Evolutionary conservation across 2,888 invertebrate species (phyloP), one percentile per base, ranked within the genome.

Genomic region (Oeneis ivallda): DNA sequence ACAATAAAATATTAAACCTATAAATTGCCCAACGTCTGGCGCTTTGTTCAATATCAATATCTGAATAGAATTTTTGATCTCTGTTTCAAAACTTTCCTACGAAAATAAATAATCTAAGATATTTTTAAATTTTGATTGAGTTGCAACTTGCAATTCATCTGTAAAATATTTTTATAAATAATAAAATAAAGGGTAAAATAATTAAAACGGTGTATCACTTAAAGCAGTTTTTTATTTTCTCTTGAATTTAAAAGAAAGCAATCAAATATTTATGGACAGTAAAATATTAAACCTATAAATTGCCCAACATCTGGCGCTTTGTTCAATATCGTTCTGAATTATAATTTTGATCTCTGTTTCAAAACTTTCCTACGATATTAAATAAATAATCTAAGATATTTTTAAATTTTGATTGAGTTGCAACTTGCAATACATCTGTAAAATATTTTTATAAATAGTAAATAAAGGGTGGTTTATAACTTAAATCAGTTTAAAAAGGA

Each of bases 291-390:
- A 34, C 19, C 15, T 37, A 50, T 32, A 37, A 49, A 60, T 60
- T 39, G 34, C 59, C 26, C 32, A 9, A 32, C 19, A 15, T 60
- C 49, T 60, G 69, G 41, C 62, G 61, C 57, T 62, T 32, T 53
- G 53, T 64, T 64, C 62, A 66, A 66, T 68, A 68, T 66, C 60
- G 15, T 15, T 26, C 37, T 49, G 58, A 69, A 69, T 66, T 66
- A 57, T 61, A 69, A 66, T 62, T 62, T 17, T 53, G 58, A 64
- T 65, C 60, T 37, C 64, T 68, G 50, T 62, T 63, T 26, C 49
- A 45, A 60, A 60, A 17, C 50, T 59, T 63, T 41, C 49, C 15
- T 41, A 63, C 11, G 39, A 50, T 34, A 63, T 60, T 26, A 17
- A 26, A 26, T 26, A 26, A 26, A 4, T 26, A 26, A 26, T 26